phyloP scores from a whole-genome alignment of 2,113 vertebrate species.

The Amazona guildingii region DNA sequence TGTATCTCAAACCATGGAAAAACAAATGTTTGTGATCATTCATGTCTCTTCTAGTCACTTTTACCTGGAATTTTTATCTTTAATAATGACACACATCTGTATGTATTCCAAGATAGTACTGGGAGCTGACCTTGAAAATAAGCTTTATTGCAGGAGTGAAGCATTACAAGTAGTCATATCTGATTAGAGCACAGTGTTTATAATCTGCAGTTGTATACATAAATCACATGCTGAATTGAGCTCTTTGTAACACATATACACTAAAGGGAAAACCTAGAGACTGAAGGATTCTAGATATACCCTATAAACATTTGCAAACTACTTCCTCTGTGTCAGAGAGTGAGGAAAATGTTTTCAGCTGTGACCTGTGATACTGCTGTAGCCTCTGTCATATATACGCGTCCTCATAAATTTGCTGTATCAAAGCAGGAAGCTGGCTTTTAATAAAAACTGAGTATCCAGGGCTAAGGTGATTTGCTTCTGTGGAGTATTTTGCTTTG shows the following conservation, averaged over 20 bases:
- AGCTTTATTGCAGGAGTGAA: not conserved
- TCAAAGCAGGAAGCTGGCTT: not conserved
- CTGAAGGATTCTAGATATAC: not conserved
- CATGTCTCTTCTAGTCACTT: not conserved
- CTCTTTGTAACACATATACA: not conserved
- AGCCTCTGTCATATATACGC: not conserved
- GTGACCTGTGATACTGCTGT: not conserved
- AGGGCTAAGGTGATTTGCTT: slow-evolving; percentile 27
- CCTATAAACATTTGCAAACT: not conserved
- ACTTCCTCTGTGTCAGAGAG: not conserved
- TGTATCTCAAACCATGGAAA: not conserved
- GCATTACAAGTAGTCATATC: too few species aligned
- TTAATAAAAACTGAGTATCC: not conserved
- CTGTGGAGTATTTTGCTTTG: not conserved
- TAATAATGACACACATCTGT: fast-evolving
- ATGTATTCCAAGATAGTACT: fast-evolving
- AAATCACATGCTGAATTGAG: not conserved
- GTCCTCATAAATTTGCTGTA: not conserved
- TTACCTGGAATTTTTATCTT: not conserved
- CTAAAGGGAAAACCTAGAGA: not conserved
- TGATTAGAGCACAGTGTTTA: not conserved
- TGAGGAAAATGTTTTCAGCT: not conserved
- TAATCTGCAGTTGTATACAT: not conserved
- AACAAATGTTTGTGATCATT: not conserved
- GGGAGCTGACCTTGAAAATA: not conserved